phyloP scores from a whole-genome alignment of 1,140 invertebrate genomes.

The Pantala flavescens region DNA sequence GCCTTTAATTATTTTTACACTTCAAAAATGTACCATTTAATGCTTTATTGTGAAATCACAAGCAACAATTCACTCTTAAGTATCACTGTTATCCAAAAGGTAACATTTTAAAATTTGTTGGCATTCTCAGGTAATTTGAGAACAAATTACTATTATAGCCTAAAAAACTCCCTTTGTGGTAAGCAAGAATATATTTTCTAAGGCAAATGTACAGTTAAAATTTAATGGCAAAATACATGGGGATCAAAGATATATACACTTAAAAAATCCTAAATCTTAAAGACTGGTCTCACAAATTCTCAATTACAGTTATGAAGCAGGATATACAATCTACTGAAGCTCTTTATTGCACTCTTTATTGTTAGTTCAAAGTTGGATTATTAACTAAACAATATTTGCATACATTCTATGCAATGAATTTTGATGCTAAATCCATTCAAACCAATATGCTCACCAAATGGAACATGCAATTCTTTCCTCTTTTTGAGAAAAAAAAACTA shows the following conservation, averaged over 20 bases:
- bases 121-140: background rate
- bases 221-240: background rate
- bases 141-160: background rate
- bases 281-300: background rate
- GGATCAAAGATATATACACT: background rate
- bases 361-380: background rate
- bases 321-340: background rate
- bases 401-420: no score
- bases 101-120: background rate
- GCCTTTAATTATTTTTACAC: background rate
- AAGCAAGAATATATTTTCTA: constrained; percentile 8
- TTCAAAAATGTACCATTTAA: background rate
- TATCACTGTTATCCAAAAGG: constrained; percentile 9
- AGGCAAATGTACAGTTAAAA: background rate
- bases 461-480: no score
- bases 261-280: background rate
- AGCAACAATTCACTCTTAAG: background rate
- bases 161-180: background rate
- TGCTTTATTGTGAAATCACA: constrained; percentile 3
- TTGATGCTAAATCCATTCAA: no score
- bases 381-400: no score
- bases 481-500: no score
- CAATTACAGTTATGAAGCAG: background rate
- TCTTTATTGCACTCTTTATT: constrained; percentile 2
- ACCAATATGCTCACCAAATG: no score